Evolutionary conservation across 2,888 invertebrate species (phyloP), one percentile per base, ranked within the genome.

Genomic region (Eupithecia exiguata): DNA sequence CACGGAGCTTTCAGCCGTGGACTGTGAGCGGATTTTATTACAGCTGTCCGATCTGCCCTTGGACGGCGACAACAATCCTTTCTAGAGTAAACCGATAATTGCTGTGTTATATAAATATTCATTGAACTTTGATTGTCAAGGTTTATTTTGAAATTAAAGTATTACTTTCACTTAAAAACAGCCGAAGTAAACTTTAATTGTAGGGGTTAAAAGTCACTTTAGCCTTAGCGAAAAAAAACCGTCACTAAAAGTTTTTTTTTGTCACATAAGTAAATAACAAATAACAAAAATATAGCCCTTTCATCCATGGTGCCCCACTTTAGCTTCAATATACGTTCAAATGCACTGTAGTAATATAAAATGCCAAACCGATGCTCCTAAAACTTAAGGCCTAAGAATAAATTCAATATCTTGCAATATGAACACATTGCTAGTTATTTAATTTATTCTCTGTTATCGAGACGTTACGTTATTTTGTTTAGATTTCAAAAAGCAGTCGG

Each of bases 1-100:
- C 79, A 79, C 78, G 73, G 63, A 75, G 70, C 75, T 77, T 78
- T 73, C 69, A 71, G 67, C 62, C 65, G 70, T 68, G 68, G 65
- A 61, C 49, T 58, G 69, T 72, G 73, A 76, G 70, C 72, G 36
- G 70, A 77, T 78, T 76, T 76, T 73, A 76, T 76, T 68, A 71
- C 69, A 74, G 62, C 58, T 49, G 35, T 63, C 43, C 25, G 66
- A 61, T 49, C 36, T 72, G 62, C 74, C 70, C 69, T 72, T 76
- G 76, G 72, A 70, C 73, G 49, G 21, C 21, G 75, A 75, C 70
- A 72, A 69, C 58, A 73, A 69, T 73, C 71, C 68, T 49, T 72
- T 75, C 65, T 53, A 53, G 10, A 68, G 62, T 65, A 65, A 66
- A 72, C 53, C 67, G 49, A 21, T 53, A 53, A 53, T 53, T 53